These are phyloP conservation scores for Euborellia annulipes DNA, from an alignment of 1,140 invertebrate species.

Conservation along the genomic window DNA sequence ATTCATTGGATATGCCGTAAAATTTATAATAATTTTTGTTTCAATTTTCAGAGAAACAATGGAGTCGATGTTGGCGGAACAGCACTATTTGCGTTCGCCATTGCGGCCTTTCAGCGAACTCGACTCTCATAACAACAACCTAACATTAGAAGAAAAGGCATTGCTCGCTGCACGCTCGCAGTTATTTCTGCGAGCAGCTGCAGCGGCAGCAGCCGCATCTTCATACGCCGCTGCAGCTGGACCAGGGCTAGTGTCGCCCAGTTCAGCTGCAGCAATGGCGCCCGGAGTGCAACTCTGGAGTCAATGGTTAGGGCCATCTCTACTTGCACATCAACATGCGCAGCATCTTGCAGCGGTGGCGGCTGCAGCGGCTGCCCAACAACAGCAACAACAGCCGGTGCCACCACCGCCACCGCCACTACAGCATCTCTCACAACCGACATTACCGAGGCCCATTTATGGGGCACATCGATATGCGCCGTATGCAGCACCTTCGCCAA, in stretches of 20 bases:
- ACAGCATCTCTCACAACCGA: slow-evolving; percentile 22
- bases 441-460: slow-evolving; percentile 30
- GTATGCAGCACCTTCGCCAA: slow-evolving; percentile 17
- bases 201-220: slow-evolving; percentile 36
- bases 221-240: slow-evolving; percentile 35
- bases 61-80: slow-evolving; percentile 65
- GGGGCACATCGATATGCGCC: slow-evolving; percentile 33
- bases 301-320: slow-evolving; percentile 39
- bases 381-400: slow-evolving; percentile 25
- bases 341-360: slow-evolving; percentile 22
- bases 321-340: slow-evolving; percentile 20
- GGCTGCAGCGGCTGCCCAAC: slow-evolving; percentile 24
- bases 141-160: slow-evolving; percentile 59
- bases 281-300: slow-evolving; percentile 35
- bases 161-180: slow-evolving; percentile 49
- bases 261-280: slow-evolving; percentile 17
- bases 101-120: slow-evolving; percentile 51
- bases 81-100: slow-evolving; percentile 54
- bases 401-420: slow-evolving; percentile 23
- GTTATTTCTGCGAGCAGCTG: slow-evolving; percentile 45
- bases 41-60: slow-evolving; percentile 52
- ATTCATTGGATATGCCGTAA: no score
- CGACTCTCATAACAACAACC: slow-evolving; percentile 49
- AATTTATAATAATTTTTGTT: no score
- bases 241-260: slow-evolving; percentile 24